These are phyloP conservation scores for Carpatolechia fugitivella DNA, from an alignment of 2,888 invertebrate genomes.

Conservation along the genomic window DNA sequence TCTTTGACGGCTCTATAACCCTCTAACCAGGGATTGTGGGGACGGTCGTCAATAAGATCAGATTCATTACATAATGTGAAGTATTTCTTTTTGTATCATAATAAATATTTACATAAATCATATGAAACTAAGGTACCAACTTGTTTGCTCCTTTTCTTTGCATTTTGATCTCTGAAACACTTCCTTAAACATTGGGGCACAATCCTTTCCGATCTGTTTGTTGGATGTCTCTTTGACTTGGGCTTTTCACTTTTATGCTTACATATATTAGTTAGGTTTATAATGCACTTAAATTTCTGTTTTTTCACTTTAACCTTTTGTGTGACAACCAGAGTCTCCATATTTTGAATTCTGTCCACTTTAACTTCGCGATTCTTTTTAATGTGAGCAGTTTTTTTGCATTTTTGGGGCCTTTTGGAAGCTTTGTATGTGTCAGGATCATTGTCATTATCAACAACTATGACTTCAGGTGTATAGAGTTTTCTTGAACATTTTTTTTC, in stretches of 20 bases:
- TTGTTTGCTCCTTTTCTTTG: not conserved
- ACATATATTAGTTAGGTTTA: slow-evolving; percentile 21
- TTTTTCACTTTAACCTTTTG: slow-evolving; percentile 25
- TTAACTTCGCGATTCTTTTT: slow-evolving; percentile 4
- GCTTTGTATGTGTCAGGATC: not conserved
- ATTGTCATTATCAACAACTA: not conserved
- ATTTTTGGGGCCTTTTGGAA: not conserved
- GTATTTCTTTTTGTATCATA: too few species aligned
- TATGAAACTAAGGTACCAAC: too few species aligned
- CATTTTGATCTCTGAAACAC: not conserved
- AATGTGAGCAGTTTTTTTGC: not conserved
- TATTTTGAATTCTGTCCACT: slow-evolving; percentile 1
- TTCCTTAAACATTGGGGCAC: slow-evolving; percentile 26
- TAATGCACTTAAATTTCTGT: slow-evolving; percentile 22
- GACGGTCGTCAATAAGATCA: too few species aligned
- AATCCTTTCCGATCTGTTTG: slow-evolving; percentile 14
- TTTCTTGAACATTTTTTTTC: too few species aligned
- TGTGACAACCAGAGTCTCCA: slow-evolving; percentile 27
- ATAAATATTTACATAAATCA: too few species aligned
- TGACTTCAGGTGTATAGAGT: too few species aligned
- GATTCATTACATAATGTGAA: too few species aligned
- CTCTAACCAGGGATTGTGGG: too few species aligned
- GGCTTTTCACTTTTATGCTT: not conserved
- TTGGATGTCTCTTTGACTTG: not conserved
- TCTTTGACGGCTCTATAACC: too few species aligned